Base-by-base conservation (phyloP, 1,140 invertebrate genomes). In the Drosophila elegans region DNA sequence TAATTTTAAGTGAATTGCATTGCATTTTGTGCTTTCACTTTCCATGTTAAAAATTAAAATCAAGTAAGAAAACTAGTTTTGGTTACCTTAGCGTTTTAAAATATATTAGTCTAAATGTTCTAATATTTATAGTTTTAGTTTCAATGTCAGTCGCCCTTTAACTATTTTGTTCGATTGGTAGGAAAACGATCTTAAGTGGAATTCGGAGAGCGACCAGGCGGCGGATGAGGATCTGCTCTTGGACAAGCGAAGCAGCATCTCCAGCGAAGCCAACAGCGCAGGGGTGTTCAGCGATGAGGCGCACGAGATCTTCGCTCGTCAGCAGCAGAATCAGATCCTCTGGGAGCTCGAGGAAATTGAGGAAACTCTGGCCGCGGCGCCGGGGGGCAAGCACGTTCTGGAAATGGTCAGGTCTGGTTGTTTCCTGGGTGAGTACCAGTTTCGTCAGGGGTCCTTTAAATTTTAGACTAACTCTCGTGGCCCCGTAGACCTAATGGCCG, bases 361-460 rank as follows among this genome's bases (percentile, higher is more conserved):
- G 21, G 86, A 92, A 27, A 91, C 93, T 2, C 85, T 94, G 29
- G 90, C 46, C 29, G 16, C 92, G 27, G 76, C 94, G 3, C 93
- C 94, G 5, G 91, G 93, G 48, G 93, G 93, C 12, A 93, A 93
- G 53, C 93, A 93, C 48, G 92, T 95, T 38, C 80, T 92, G 3
- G 75, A 90, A 4, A 76, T 93, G 54, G 78, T 95, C 11, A 93
- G 94, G 53, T 83, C 91, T 3, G 93, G 93, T 60, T 91, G 60
- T 55, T 79, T 68, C 84, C 86, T 62, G 16, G 88, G 90, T 92
- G 10, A 72, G 57, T 56, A 13, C 7, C 2, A 32, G 29, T 13
- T 49, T 1, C n/a, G n/a, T 13, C 12, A 1, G 29, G 5, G 5
- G 2, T 3, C 29, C 11, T 12, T 5, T 9, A 1, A 41, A 3